Base-by-base conservation (phyloP, 2,888 invertebrate genomes). In the Lypha dubia region DNA sequence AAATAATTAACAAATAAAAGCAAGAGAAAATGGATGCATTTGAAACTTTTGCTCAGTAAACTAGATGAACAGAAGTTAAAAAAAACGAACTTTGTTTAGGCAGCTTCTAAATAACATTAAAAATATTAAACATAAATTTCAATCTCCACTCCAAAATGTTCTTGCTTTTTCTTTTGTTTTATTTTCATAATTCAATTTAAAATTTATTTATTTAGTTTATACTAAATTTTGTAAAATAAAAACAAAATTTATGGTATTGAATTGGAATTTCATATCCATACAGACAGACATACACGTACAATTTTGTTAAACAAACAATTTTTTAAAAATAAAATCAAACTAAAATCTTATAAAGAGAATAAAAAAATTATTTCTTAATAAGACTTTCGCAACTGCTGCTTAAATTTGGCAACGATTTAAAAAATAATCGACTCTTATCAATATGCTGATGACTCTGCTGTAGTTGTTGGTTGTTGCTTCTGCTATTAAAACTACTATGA, bases 321-420 rank as follows among this genome's bases (percentile, higher is more conserved):
- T 24, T n/a, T 44, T 41, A 6, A 15, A 68, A 81, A 67, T 82
- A 49, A 49, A 49, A 70, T 71, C 20, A 67, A 68, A 67, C 13
- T 63, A 51, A 74, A 73, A 38, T n/a, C 28, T 79, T 24, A 24
- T 1, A 60, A 17, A 49, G 15, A 56, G 0, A 20, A 58, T 46
- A 63, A 3, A 71, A 76, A 67, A 44, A 86, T 88, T 87, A 89
- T 87, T 90, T 93, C 89, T 93, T 93, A 88, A 95, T 93, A 89
- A 94, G 93, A 90, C 93, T 94, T 91, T 95, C 95, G 91, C 94
- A 94, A 91, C 94, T 94, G 89, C 95, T 94, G 92, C 94, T 95
- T 93, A 95, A 93, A 93, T 95, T 95, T 92, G 95, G 95, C 93
- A 95, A 94, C 88, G 94, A 94, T 90, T 94, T 94, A 88, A 94